These are phyloP conservation scores for Augochlora pura DNA, from an alignment of 1,140 invertebrate genomes.

Conservation along the genomic window DNA sequence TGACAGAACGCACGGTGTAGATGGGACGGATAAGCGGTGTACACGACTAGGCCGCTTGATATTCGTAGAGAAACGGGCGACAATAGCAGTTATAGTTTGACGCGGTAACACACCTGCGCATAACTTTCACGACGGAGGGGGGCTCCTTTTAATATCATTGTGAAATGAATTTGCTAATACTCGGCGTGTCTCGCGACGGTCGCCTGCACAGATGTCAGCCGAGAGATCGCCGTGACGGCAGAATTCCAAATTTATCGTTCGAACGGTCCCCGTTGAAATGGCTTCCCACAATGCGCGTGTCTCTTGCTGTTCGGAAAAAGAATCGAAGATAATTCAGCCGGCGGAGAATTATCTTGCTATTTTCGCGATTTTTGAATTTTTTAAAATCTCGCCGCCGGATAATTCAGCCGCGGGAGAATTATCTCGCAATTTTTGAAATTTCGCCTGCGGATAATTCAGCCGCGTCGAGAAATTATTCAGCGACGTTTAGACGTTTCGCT, in stretches of 20 bases:
- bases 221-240: background rate
- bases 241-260: background rate
- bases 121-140: background rate
- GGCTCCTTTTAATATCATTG: background rate
- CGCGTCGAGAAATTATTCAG: too few relatives aligned
- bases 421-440: too few relatives aligned
- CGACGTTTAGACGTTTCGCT: too few relatives aligned
- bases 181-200: background rate
- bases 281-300: too few relatives aligned
- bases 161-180: background rate
- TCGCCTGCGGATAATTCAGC: too few relatives aligned
- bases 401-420: too few relatives aligned
- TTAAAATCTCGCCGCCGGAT: too few relatives aligned
- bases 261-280: too few relatives aligned
- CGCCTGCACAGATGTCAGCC: background rate
- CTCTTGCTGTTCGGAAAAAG: too few relatives aligned
- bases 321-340: too few relatives aligned
- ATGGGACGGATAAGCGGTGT: background rate
- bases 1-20: constrained; percentile 13
- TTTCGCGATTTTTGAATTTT: too few relatives aligned
- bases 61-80: constrained; percentile 2
- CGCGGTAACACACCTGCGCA: constrained; percentile 20
- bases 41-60: background rate
- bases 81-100: constrained; percentile 22
- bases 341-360: too few relatives aligned